Base-by-base conservation (phyloP, 2,113 vertebrate genomes). In the Rostratula benghalensis region DNA sequence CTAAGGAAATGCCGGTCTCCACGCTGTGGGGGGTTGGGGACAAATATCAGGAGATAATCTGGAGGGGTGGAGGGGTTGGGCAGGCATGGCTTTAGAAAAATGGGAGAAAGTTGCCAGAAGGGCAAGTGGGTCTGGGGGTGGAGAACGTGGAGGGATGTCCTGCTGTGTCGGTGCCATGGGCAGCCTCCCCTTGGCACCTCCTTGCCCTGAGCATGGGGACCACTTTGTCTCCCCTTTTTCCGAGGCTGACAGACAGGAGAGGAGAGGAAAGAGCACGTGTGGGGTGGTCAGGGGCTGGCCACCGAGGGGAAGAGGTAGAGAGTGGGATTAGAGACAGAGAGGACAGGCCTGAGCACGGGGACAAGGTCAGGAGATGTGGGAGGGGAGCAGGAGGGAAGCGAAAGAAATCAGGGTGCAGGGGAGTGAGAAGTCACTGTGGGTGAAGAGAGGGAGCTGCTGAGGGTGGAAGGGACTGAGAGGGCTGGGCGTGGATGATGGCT, bases 141-240 rank as follows among this genome's bases (percentile, higher is more conserved):
- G 31, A 82, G 28, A 25, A 13, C 16, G 20, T 10, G 30, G 50
- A 25, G 37, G 37, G 35, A 45, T 41, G 24, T 11, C 4, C 20
- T 0, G 0, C 15, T 28, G 20, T 37, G 37, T 21, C 0, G 1
- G 48, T 50, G 76, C 46, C 41, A 30, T 21, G 16, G 12, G 59
- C 57, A 63, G 13, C 27, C 18, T 59, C 56, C 51, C 45, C 37
- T 22, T 39, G 25, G 21, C 57, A 56, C 31, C 41, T 70, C 20
- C 51, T 35, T 51, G 17, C 16, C 45, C 10, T 13, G 3, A 6
- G 39, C n/a, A 37, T 5, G 24, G n/a, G 37, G 7, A 46, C 6
- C 5, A 12, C 16, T 24, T 64, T 0, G 2, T 24, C 15, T 63
- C 17, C 37, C 6, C 25, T 39, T 46, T 46, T 64, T 30, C 43